Evolutionary conservation across 2,797 vertebrate genomes (phyloP).

Genomic region (Gila robusta): DNA sequence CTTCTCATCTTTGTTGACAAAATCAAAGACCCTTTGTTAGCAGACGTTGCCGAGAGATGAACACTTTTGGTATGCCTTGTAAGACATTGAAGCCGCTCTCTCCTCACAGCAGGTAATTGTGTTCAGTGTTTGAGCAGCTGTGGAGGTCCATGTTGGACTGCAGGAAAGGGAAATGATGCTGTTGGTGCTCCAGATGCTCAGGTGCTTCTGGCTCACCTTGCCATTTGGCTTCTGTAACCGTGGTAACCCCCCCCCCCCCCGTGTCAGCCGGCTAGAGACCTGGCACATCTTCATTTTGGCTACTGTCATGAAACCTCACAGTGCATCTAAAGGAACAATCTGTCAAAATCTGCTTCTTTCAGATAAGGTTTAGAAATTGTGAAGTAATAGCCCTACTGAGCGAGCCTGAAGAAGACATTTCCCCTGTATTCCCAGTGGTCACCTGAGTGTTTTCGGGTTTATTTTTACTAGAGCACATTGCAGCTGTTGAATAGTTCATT

Average conservation of each 20-base stretch:
- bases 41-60: neutral
- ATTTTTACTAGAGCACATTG: constrained; percentile 3
- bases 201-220: constrained; percentile 27
- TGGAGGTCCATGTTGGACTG: constrained; percentile 18
- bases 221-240: constrained; percentile 31
- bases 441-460: neutral
- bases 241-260: neutral
- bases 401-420: neutral
- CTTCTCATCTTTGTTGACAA: neutral
- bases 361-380: neutral
- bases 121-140: constrained; percentile 53
- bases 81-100: constrained; percentile 2
- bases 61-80: constrained; percentile 26
- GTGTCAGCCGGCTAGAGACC: constrained; percentile 19
- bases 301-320: neutral
- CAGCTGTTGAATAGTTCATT: constrained; percentile 1
- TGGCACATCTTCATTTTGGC: constrained; percentile 36
- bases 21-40: neutral
- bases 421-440: constrained; percentile 30
- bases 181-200: constrained; percentile 39
- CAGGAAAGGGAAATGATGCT: constrained; percentile 18
- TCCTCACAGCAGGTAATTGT: constrained; percentile 44
- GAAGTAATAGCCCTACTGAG: neutral
- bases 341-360: constrained; percentile 1
- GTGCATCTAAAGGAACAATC: constrained; percentile 7